These are phyloP conservation scores for Pithys albifrons DNA, from an alignment of 2,113 vertebrate species.

Conservation along the genomic window DNA sequence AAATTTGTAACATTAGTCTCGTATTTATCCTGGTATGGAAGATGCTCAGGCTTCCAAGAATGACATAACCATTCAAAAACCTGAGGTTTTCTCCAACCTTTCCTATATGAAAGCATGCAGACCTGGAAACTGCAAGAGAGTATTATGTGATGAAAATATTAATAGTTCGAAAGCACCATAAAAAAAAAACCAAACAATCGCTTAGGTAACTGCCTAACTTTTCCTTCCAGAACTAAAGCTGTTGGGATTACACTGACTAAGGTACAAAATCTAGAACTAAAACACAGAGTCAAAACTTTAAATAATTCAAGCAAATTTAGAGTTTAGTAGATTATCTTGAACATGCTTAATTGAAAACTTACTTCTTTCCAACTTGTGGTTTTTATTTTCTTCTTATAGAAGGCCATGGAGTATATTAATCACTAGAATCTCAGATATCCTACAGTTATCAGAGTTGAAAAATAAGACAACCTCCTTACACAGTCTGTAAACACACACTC, in stretches of 20 bases:
- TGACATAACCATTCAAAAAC: neutral
- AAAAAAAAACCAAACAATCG: neutral
- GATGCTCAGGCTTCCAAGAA: neutral
- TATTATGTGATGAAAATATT: neutral
- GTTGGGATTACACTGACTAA: neutral
- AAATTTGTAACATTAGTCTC: neutral
- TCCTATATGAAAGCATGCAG: neutral
- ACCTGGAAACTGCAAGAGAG: neutral
- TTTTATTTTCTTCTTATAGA: neutral
- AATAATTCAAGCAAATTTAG: neutral
- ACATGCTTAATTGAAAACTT: neutral
- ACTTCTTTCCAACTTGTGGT: rapidly evolving
- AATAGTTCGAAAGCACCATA: neutral
- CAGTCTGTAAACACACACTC: neutral
- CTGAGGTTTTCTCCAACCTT: neutral
- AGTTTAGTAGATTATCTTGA: neutral
- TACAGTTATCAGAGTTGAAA: neutral
- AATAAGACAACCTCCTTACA: neutral
- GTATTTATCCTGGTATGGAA: neutral
- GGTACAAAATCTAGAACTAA: neutral
- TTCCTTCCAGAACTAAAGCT: neutral
- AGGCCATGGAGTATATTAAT: neutral
- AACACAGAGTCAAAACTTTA: neutral
- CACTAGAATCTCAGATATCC: neutral
- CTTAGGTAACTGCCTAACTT: rapidly evolving